phyloP scores from a whole-genome alignment of 2,113 vertebrate species.

The Genyomyrus donnyi region DNA sequence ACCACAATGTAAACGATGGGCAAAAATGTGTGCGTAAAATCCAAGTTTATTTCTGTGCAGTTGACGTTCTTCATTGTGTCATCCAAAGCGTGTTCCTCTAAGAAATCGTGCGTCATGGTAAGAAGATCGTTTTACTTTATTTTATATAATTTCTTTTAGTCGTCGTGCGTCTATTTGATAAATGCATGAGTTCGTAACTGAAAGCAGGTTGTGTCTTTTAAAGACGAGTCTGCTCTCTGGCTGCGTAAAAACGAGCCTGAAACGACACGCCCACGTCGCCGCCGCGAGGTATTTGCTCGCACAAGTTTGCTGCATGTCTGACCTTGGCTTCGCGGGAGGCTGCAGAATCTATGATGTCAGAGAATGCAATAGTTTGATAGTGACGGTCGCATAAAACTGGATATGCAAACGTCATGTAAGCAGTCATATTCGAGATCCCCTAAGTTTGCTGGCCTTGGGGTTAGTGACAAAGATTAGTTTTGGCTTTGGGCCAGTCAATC shows the following conservation, averaged over 20 bases:
- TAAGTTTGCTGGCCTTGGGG: neutral
- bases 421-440: neutral
- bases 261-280: neutral
- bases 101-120: neutral
- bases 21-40: constrained; percentile 49
- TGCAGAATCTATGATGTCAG: neutral
- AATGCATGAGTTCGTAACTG: neutral
- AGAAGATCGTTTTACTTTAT: neutral
- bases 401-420: neutral
- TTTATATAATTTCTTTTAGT: neutral
- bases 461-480: neutral
- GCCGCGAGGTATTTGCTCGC: neutral
- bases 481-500: neutral
- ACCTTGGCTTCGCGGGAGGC: neutral
- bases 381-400: neutral
- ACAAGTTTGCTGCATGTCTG: neutral
- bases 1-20: constrained; percentile 47
- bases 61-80: neutral
- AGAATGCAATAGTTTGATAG: neutral
- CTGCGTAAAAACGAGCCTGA: neutral
- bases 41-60: constrained; percentile 3
- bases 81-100: neutral
- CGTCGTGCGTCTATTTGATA: neutral
- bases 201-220: neutral
- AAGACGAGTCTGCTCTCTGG: neutral